Conservation (phyloP, 1,140 invertebrate genomes). For the Holcopasites calliopsidis region DNA sequence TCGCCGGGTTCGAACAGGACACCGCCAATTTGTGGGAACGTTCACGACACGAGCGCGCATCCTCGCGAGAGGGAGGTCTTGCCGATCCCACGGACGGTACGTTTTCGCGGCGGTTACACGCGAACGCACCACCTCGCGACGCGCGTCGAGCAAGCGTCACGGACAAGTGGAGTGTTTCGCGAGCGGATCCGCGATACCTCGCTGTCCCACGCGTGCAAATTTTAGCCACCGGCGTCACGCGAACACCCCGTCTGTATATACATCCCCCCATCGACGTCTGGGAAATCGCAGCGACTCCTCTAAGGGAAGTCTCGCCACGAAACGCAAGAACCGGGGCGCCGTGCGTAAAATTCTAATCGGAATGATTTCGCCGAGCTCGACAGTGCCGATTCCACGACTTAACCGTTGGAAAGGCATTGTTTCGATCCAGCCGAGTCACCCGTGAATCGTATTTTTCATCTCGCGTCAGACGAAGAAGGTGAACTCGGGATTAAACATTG, state of each 20-base stretch:
- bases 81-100: conserved; percentile 72
- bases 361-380: conserved; percentile 17
- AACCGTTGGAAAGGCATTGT: conserved; percentile 3
- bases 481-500: too few relatives aligned
- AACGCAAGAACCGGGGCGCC: background rate
- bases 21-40: conserved; percentile 62
- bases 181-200: conserved; percentile 38
- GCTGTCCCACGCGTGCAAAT: conserved; percentile 49
- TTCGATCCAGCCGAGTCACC: background rate
- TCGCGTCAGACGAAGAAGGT: background rate
- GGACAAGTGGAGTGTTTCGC: conserved; percentile 55
- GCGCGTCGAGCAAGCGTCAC: conserved; percentile 70
- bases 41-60: conserved; percentile 46
- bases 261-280: background rate
- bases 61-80: conserved; percentile 69
- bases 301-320: too few relatives aligned
- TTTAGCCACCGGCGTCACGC: conserved; percentile 13
- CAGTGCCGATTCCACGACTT: conserved; percentile 24
- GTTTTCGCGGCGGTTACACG: conserved; percentile 66
- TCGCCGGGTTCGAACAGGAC: conserved; percentile 11
- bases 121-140: conserved; percentile 62
- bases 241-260: background rate
- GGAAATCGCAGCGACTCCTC: background rate
- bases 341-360: conserved; percentile 37
- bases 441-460: background rate